phyloP scores from a whole-genome alignment of 2,888 invertebrate genomes.

The Argynnis bischoffii region DNA sequence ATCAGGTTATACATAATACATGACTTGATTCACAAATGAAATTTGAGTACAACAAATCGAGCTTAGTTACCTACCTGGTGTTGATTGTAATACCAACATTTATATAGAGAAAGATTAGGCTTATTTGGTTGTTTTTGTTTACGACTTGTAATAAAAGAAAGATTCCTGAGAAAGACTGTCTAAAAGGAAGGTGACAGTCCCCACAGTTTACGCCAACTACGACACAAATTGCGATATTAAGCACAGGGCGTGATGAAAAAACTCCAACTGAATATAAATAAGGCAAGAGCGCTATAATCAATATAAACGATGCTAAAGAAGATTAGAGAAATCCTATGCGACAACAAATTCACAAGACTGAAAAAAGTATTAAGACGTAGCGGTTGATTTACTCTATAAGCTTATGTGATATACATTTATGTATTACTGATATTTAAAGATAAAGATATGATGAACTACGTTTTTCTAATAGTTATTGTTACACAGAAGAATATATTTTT shows the following conservation, averaged over 20 bases:
- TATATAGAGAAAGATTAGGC: slow-evolving; percentile 3
- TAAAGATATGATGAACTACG: no score
- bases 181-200: slow-evolving; percentile 75
- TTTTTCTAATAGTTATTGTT: no score
- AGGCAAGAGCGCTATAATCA: slow-evolving; percentile 81
- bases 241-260: slow-evolving; percentile 82
- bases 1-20: neutral
- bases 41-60: neutral
- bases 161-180: slow-evolving; percentile 64
- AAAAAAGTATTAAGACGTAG: slow-evolving; percentile 46
- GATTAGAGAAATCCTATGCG: slow-evolving; percentile 81
- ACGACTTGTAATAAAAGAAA: slow-evolving; percentile 68
- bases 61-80: no score
- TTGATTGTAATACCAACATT: slow-evolving; percentile 3
- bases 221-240: slow-evolving; percentile 82
- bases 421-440: no score
- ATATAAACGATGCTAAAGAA: slow-evolving; percentile 82
- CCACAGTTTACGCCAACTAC: slow-evolving; percentile 79
- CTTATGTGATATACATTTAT: no score
- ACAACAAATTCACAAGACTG: slow-evolving; percentile 77
- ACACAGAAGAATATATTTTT: no score
- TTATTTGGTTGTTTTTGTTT: slow-evolving; percentile 52
- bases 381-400: slow-evolving; percentile 47
- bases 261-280: slow-evolving; percentile 83
- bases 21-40: neutral